A percentile compares a stretch with the other conserved stretches of the same genome.
phyloP scores from a whole-genome alignment of 1,140 invertebrate genomes.

The Brachionus plicatilis region DNA sequence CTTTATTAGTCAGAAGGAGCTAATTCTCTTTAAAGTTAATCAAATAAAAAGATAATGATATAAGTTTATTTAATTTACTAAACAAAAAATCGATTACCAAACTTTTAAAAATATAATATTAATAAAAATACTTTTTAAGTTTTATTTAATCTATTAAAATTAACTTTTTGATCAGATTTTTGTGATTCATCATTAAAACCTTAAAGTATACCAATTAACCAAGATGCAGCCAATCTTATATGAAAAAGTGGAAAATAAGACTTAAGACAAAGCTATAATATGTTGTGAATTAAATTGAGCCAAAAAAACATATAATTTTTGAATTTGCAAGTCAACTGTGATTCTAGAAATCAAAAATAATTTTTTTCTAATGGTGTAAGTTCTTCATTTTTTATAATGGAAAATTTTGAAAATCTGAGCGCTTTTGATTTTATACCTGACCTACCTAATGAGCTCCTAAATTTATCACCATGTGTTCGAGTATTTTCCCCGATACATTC shows the following conservation, averaged over 20 bases:
- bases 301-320: neutral
- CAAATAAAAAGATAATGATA: no score
- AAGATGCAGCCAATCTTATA: no score
- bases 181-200: no score
- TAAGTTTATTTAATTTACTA: no score
- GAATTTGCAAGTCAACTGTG: neutral
- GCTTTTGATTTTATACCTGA: neutral
- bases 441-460: neutral
- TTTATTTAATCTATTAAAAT: no score
- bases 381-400: neutral
- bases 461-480: neutral
- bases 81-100: no score
- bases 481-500: neutral
- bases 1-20: no score
- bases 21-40: no score
- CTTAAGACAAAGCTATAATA: neutral
- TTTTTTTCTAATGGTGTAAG: neutral
- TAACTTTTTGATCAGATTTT: no score
- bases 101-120: no score
- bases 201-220: no score
- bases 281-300: neutral
- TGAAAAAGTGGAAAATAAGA: neutral
- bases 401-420: neutral
- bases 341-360: neutral
- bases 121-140: no score